Conservation (phyloP, 2,797 vertebrate species). For the Picus viridis region DNA sequence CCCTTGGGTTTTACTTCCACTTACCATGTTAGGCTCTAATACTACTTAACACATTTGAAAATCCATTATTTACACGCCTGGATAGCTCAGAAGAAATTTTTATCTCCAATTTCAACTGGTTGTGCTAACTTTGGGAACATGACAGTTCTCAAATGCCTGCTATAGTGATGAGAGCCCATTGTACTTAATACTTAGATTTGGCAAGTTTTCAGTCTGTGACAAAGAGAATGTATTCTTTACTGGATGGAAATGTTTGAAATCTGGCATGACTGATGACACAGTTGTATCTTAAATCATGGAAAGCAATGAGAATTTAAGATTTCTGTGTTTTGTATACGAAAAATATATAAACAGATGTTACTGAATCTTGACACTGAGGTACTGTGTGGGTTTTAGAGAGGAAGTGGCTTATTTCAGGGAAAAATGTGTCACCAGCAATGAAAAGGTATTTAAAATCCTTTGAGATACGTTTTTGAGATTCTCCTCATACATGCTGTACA, state of each 20-base stretch:
- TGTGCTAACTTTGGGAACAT: background rate
- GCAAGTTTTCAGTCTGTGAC: background rate
- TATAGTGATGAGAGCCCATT: background rate
- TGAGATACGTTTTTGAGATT: slow-evolving; percentile 75
- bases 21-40: background rate
- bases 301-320: slow-evolving; percentile 57
- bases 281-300: slow-evolving; percentile 51
- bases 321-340: slow-evolving; percentile 59
- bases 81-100: background rate
- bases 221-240: background rate
- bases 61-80: background rate
- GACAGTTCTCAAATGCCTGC: background rate
- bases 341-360: slow-evolving; percentile 52
- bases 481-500: slow-evolving; percentile 79
- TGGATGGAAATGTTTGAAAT: slow-evolving; percentile 55
- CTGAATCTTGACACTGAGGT: slow-evolving; percentile 63
- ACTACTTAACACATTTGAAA: background rate
- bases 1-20: background rate
- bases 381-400: slow-evolving; percentile 85
- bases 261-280: background rate
- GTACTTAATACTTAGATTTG: background rate
- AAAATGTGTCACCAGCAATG: slow-evolving; percentile 81
- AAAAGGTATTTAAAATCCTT: slow-evolving; percentile 75
- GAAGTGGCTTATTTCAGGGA: slow-evolving; percentile 87
- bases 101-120: background rate